Evolutionary conservation across 2,113 vertebrate species (phyloP).

Genomic region (Carassius gibelio): DNA sequence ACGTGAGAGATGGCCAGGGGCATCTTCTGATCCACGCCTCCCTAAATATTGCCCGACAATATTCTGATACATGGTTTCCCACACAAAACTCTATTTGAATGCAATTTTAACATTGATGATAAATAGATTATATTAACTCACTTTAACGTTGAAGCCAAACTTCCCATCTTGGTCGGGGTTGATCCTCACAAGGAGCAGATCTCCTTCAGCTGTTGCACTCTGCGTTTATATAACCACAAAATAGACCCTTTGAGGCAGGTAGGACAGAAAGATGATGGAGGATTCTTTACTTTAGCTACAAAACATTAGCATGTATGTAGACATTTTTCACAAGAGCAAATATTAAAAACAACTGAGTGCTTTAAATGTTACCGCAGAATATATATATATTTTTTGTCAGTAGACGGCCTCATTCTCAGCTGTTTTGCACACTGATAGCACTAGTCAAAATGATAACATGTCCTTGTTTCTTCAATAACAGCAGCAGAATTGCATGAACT

Average conservation of each 20-base stretch:
- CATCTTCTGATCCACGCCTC: constrained; percentile 97
- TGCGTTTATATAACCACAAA: constrained; percentile 61
- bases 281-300: background rate
- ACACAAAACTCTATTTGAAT: background rate
- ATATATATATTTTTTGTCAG: background rate
- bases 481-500: background rate
- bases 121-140: constrained; percentile 63
- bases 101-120: background rate
- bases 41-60: constrained; percentile 70
- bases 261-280: background rate
- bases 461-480: background rate
- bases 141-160: constrained; percentile 98
- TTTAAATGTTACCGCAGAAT: background rate
- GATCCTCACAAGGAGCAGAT: constrained; percentile 86
- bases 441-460: background rate
- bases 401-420: background rate
- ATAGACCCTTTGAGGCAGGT: background rate
- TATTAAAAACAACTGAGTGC: background rate
- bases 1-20: constrained; percentile 93
- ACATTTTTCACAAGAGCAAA: background rate
- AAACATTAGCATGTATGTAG: background rate
- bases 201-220: constrained; percentile 81
- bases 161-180: constrained; percentile 91
- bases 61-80: background rate
- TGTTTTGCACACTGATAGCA: background rate